A percentile compares a stretch with the other conserved stretches of the same genome.
Evolutionary conservation across 1,140 invertebrate species (phyloP).

Genomic region (Brachionus rubens): DNA sequence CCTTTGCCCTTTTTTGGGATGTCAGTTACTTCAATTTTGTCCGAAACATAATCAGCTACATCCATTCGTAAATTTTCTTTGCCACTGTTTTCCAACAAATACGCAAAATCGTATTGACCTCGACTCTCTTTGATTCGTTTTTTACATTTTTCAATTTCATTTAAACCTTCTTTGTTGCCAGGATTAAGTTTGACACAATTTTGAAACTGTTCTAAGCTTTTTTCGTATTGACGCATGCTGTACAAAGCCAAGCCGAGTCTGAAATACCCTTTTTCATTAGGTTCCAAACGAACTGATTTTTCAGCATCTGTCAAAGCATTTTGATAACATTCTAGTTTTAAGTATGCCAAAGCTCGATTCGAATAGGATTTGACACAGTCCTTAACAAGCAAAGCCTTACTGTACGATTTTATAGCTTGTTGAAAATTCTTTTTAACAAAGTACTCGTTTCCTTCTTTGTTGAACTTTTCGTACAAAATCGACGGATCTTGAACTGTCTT

Average conservation of each 20-base stretch:
- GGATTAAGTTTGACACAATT: not conserved
- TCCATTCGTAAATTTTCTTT: not conserved
- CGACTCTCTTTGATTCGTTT: constrained; percentile 17
- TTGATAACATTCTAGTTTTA: constrained; percentile 16
- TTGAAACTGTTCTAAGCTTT: constrained; percentile 6
- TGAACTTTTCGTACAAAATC: not conserved
- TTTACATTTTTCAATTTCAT: not conserved
- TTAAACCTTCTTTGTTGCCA: not conserved
- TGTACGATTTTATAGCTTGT: not conserved
- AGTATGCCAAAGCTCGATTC: constrained; percentile 10
- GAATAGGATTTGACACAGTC: not conserved
- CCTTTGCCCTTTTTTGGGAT: constrained; percentile 1
- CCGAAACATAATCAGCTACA: constrained; percentile 32
- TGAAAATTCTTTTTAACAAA: constrained; percentile 2
- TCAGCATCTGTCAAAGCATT: constrained; percentile 1
- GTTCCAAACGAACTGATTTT: not conserved
- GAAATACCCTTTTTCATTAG: constrained; percentile 29
- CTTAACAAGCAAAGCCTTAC: not conserved
- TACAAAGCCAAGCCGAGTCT: constrained; percentile 18
- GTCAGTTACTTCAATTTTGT: not conserved
- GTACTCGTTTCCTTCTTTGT: constrained; percentile 8
- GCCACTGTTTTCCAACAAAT: not conserved
- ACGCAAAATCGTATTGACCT: constrained; percentile 8
- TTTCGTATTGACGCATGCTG: constrained; percentile 4
- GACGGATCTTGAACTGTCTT: not conserved